phyloP scores from a whole-genome alignment of 1,140 invertebrate genomes.

The Lineus longissimus region DNA sequence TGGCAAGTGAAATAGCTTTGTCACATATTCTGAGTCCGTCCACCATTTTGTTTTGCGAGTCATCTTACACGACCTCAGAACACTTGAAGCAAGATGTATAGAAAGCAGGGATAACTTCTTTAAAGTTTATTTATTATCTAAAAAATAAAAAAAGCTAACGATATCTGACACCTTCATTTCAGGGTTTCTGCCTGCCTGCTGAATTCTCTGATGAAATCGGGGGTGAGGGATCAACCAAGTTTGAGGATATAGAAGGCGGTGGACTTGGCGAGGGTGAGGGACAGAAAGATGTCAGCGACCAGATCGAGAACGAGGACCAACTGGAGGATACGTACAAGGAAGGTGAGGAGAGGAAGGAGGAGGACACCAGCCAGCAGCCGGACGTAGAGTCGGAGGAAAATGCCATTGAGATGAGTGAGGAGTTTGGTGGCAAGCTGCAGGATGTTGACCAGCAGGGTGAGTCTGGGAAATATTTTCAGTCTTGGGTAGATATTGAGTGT shows the following conservation, averaged over 20 bases:
- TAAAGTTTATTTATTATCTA: too few species aligned
- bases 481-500: background rate
- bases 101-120: too few species aligned
- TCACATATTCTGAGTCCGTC: too few species aligned
- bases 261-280: slow-evolving; percentile 91
- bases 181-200: slow-evolving; percentile 89
- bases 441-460: slow-evolving; percentile 70
- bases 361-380: slow-evolving; percentile 43
- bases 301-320: slow-evolving; percentile 87
- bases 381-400: slow-evolving; percentile 76
- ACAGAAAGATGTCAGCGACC: slow-evolving; percentile 86
- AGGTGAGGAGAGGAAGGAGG: slow-evolving; percentile 63
- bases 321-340: slow-evolving; percentile 79
- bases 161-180: slow-evolving; percentile 18
- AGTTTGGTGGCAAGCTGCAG: slow-evolving; percentile 82
- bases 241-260: slow-evolving; percentile 61
- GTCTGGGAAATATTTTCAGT: slow-evolving; percentile 20
- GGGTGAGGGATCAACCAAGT: slow-evolving; percentile 52
- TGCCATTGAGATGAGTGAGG: slow-evolving; percentile 89
- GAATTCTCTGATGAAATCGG: slow-evolving; percentile 61
- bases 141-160: too few species aligned
- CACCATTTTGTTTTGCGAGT: too few species aligned
- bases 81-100: too few species aligned
- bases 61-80: too few species aligned
- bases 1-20: too few species aligned